These are phyloP conservation scores for Dolomedes plantarius DNA, from an alignment of 2,888 invertebrate genomes.

Conservation along the genomic window DNA sequence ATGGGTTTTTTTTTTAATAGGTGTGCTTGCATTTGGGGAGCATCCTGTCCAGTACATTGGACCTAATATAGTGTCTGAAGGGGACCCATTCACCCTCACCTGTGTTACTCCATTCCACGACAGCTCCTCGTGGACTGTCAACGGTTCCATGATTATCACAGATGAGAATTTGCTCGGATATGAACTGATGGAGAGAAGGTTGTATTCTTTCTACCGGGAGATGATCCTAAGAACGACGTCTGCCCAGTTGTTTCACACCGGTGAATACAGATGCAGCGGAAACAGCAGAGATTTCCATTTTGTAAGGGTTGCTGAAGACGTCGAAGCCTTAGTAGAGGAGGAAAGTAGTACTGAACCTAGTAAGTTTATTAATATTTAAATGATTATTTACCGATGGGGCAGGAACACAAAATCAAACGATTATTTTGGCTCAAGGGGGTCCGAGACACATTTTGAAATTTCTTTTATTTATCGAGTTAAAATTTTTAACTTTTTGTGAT, in stretches of 20 bases:
- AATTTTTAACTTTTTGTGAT: too few species aligned
- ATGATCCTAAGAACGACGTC: conserved; percentile 16
- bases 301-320: conserved; percentile 24
- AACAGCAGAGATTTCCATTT: conserved; percentile 57
- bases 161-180: conserved; percentile 42
- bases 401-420: too few species aligned
- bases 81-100: conserved; percentile 34
- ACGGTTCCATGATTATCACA: conserved; percentile 19
- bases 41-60: conserved; percentile 30
- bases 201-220: conserved; percentile 29
- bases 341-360: too few species aligned
- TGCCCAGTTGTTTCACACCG: conserved; percentile 52
- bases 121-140: conserved; percentile 37
- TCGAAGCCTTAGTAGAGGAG: not conserved
- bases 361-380: too few species aligned
- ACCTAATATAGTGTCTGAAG: conserved; percentile 32
- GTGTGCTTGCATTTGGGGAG: not conserved
- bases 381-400: too few species aligned
- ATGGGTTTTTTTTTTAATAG: too few species aligned
- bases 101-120: conserved; percentile 33
- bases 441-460: too few species aligned
- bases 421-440: too few species aligned
- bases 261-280: conserved; percentile 58
- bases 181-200: not conserved
- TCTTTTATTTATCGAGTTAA: too few species aligned